phyloP scores from a whole-genome alignment of 2,797 vertebrate species.

The Cheirogaleus major region DNA sequence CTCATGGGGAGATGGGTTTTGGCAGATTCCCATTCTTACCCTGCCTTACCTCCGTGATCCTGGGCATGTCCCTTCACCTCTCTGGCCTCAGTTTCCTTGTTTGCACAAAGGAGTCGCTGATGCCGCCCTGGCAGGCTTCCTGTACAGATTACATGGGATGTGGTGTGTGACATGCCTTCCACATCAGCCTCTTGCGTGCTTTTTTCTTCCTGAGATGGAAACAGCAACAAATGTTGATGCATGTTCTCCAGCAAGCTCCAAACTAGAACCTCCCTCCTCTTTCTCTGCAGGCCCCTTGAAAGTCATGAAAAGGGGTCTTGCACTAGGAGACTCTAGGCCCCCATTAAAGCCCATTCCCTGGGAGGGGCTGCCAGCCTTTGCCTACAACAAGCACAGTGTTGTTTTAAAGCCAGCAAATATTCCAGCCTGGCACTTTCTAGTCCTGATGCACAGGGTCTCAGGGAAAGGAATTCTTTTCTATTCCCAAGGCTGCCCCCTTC shows the following conservation, averaged over 20 bases:
- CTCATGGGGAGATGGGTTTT: rapidly evolving
- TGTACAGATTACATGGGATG: rapidly evolving
- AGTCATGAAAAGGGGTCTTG: not conserved
- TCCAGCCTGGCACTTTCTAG: not conserved
- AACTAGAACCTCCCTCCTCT: not conserved
- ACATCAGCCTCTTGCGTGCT: not conserved
- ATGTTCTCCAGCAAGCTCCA: not conserved
- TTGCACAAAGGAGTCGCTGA: rapidly evolving
- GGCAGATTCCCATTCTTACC: not conserved
- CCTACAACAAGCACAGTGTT: rapidly evolving
- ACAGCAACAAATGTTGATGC: not conserved
- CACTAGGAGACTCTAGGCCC: not conserved
- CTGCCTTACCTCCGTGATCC: not conserved
- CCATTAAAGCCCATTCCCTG: not conserved
- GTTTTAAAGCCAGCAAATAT: too few relatives aligned
- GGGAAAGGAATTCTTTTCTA: not conserved
- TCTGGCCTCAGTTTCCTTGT: not conserved
- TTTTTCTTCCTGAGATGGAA: not conserved
- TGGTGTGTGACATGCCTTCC: not conserved
- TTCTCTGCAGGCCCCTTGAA: not conserved
- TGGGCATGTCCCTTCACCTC: not conserved
- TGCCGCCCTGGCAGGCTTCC: not conserved
- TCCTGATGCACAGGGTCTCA: not conserved
- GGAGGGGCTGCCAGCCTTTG: not conserved
- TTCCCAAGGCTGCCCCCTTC: not conserved